Base-by-base conservation (phyloP, 2,113 vertebrate species). In the Eurystomus gularis region DNA sequence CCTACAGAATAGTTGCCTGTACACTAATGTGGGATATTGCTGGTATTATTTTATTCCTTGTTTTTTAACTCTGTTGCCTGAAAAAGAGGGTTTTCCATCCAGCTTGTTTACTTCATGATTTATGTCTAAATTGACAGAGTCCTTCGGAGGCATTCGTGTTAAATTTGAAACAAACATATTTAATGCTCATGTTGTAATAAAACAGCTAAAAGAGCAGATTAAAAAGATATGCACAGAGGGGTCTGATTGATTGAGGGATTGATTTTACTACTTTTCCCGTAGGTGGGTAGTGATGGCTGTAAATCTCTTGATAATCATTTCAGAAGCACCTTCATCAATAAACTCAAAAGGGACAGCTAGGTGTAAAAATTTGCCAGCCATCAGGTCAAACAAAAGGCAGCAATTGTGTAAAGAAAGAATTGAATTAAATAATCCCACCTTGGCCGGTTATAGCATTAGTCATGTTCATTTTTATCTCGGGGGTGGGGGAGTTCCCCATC, bases 251-350 rank as follows among this genome's bases (percentile, higher is more conserved):
- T 97, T 96, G 93, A 89, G 91, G 89, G 93, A 94, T 94, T 94
- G 91, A 97, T 95, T 95, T 95, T 95, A 96, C 95, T 96, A 93
- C 92, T 96, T 96, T 91, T 95, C 88, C 94, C 69, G 82, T 96
- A 96, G 95, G 82, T 94, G 88, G 83, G 96, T 90, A 92, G 89
- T 95, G 95, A 95, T 94, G 84, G 89, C 90, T 96, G 95, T 97
- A 95, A 97, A 97, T 97, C 95, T 95, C 90, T 77, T 91, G 91
- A 94, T 97, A 97, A 97, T 95, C 94, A 95, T 96, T 97, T 97
- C 96, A 91, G 94, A 91, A 94, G 79, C 93, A 96, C 93, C 93
- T 97, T 97, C 96, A 97, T 97, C 96, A 96, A 96, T 95, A 96
- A 97, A 96, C 83, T 95, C 86, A 73, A 95, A 97, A 94, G 88